Conservation (phyloP, 2,888 invertebrate genomes). For the Perizoma affinitatum region DNA sequence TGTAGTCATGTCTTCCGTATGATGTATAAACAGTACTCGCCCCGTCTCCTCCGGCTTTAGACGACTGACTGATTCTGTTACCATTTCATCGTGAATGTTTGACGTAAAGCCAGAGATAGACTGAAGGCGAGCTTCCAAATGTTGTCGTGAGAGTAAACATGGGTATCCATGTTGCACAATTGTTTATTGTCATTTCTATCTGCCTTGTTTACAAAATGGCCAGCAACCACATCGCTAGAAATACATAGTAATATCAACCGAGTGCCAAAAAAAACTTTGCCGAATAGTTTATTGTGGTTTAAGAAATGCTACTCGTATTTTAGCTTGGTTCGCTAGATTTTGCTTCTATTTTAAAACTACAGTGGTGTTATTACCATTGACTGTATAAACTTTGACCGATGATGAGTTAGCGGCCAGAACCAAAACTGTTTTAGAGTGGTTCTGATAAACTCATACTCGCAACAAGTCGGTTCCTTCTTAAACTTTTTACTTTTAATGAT, state of each 20-base stretch:
- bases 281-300: constrained; percentile 3
- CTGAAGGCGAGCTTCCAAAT: constrained; percentile 23
- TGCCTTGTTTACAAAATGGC: constrained; percentile 31
- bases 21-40: constrained; percentile 47
- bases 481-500: constrained; percentile 50
- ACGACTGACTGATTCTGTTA: constrained; percentile 52
- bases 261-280: constrained; percentile 8
- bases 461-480: constrained; percentile 26
- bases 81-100: constrained; percentile 39
- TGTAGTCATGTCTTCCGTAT: constrained; percentile 73
- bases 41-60: constrained; percentile 41
- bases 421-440: no score
- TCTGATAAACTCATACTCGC: constrained; percentile 1
- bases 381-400: no score
- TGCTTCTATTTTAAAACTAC: no score
- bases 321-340: background rate
- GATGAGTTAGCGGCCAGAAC: no score
- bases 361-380: no score
- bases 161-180: background rate
- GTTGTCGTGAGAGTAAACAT: constrained; percentile 17
- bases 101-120: constrained; percentile 38
- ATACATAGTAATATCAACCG: constrained; percentile 4
- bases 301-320: constrained; percentile 3
- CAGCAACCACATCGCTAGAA: constrained; percentile 27
- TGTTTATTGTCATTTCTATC: constrained; percentile 17